Evolutionary conservation across 1,140 invertebrate genomes (phyloP).

Genomic region (Varroa destructor): DNA sequence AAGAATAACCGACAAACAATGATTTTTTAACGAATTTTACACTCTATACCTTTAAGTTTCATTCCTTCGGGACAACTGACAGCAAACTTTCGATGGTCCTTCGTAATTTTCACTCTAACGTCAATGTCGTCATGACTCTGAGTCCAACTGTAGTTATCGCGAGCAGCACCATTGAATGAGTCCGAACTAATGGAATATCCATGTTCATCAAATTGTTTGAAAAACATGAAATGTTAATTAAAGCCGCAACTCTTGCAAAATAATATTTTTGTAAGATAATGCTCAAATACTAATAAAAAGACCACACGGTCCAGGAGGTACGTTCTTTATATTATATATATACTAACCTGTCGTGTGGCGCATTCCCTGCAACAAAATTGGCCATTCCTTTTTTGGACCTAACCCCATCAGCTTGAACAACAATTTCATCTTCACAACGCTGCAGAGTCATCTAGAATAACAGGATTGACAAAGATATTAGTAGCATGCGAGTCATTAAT

Average conservation of each 20-base stretch:
- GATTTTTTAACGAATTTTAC: background rate
- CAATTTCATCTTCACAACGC: too few relatives aligned
- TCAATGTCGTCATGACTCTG: conserved; percentile 19
- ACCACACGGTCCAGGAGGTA: background rate
- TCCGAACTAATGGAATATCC: background rate
- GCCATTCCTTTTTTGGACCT: too few relatives aligned
- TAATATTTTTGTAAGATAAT: too few relatives aligned
- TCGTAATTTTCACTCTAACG: conserved; percentile 9
- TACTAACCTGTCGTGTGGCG: too few relatives aligned
- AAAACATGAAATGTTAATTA: background rate
- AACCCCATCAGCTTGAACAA: too few relatives aligned
- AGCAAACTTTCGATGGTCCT: conserved; percentile 2
- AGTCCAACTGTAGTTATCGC: conserved; percentile 8
- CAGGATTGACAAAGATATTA: too few relatives aligned
- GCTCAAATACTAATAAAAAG: background rate
- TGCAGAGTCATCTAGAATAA: too few relatives aligned
- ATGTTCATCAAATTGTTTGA: background rate
- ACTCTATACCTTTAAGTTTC: conserved; percentile 1
- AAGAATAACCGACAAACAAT: background rate
- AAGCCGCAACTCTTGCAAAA: background rate
- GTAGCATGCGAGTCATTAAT: too few relatives aligned
- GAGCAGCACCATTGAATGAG: conserved; percentile 2
- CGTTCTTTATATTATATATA: background rate
- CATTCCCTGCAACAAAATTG: too few relatives aligned
- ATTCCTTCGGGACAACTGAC: background rate